phyloP scores from a whole-genome alignment of 64 coral and sea anemone species.

The Pachyseris speciosa region DNA sequence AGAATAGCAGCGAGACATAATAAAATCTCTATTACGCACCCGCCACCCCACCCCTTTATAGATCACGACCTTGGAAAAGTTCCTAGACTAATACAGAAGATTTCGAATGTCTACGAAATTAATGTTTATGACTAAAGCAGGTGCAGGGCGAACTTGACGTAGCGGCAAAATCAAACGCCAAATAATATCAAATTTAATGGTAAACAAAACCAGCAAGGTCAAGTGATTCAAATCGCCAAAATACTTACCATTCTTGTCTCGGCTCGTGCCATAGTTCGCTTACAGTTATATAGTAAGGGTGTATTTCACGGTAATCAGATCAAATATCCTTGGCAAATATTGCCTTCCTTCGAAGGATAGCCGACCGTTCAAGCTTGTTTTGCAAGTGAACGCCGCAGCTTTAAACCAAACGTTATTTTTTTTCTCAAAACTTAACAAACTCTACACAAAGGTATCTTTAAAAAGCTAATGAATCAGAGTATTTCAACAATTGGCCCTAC shows the following conservation, averaged over 20 bases:
- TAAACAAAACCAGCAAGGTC: background rate
- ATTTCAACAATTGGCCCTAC: no score
- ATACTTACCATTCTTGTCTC: background rate
- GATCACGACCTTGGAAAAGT: background rate
- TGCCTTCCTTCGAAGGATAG: background rate
- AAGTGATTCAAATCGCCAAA: background rate
- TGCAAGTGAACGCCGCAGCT: no score
- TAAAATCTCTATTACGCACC: no score
- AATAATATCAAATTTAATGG: background rate
- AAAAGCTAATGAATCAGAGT: no score
- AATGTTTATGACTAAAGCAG: constrained; percentile 12
- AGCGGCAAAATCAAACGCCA: constrained; percentile 5
- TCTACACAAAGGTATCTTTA: no score
- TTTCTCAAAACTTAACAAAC: no score
- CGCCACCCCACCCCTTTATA: background rate
- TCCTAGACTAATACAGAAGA: background rate
- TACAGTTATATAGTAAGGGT: background rate
- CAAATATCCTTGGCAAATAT: background rate
- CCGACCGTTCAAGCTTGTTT: no score
- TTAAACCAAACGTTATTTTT: no score
- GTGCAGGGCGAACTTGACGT: background rate
- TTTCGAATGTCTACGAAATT: background rate
- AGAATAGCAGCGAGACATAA: background rate
- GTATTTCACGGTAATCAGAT: background rate
- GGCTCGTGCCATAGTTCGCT: background rate